Conservation (phyloP, 2,113 vertebrate species). For the Lichenostomus cassidix region DNA sequence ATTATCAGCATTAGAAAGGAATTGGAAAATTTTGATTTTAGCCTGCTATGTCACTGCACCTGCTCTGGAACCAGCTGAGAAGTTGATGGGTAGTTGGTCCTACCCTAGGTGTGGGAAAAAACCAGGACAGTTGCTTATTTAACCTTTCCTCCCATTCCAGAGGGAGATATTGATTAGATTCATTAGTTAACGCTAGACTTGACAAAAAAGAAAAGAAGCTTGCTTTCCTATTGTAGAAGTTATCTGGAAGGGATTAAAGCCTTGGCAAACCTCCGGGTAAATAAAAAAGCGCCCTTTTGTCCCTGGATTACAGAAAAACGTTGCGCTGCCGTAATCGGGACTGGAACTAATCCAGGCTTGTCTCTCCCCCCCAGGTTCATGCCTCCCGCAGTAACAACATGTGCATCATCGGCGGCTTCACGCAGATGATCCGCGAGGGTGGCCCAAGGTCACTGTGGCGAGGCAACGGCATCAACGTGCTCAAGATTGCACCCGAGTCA, state of each 20-base stretch:
- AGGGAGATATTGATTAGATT: conserved; percentile 8
- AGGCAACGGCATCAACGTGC: conserved; percentile 94
- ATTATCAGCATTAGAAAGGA: neutral
- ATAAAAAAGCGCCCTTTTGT: conserved; percentile 60
- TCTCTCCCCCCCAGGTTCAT: conserved; percentile 80
- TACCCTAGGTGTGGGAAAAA: neutral
- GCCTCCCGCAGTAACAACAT: conserved; percentile 91
- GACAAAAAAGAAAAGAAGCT: neutral
- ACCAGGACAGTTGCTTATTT: neutral
- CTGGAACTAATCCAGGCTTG: neutral
- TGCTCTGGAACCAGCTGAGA: neutral
- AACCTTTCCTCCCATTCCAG: neutral
- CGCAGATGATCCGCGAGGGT: conserved; percentile 91
- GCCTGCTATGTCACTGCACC: neutral
- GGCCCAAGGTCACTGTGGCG: conserved; percentile 89
- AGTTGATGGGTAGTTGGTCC: neutral
- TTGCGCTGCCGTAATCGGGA: neutral
- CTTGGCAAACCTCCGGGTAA: conserved; percentile 11
- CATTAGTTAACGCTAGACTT: conserved; percentile 16
- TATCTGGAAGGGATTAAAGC: conserved; percentile 54
- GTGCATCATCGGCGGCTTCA: conserved; percentile 87
- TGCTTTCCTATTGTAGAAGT: conserved; percentile 11
- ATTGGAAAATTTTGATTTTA: neutral
- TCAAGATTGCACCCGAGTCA: conserved; percentile 94
- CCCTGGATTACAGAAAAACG: conserved; percentile 43